These are phyloP conservation scores for Butorides virescens DNA, from an alignment of 2,113 vertebrate genomes.

Conservation along the genomic window DNA sequence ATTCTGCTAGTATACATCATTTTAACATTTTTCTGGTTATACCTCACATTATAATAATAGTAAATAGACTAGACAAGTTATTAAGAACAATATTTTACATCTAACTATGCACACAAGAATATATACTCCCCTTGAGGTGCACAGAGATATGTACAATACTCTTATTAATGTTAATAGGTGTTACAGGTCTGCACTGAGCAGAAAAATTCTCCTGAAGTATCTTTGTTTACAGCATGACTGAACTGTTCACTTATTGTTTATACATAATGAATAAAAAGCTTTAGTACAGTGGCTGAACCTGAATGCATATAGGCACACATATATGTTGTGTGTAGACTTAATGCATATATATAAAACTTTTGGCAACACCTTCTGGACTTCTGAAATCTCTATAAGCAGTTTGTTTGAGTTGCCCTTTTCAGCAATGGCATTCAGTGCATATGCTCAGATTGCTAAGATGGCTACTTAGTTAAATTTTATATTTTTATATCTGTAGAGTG, in stretches of 20 bases:
- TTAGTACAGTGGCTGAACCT: not conserved
- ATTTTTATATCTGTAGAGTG: not conserved
- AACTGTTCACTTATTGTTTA: not conserved
- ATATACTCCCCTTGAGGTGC: conserved; percentile 23
- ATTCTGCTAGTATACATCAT: not conserved
- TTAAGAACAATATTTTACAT: conserved; percentile 59
- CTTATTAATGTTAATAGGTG: conserved; percentile 54
- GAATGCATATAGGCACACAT: not conserved
- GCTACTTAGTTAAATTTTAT: not conserved
- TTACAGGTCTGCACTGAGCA: conserved; percentile 40
- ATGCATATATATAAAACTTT: not conserved
- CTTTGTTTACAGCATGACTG: conserved; percentile 27
- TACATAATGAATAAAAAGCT: not conserved
- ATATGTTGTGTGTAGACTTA: not conserved
- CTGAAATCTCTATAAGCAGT: not conserved
- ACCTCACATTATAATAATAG: conserved; percentile 13
- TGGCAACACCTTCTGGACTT: not conserved
- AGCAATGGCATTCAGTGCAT: not conserved
- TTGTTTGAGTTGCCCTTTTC: not conserved
- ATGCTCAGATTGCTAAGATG: not conserved
- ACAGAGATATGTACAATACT: conserved; percentile 15
- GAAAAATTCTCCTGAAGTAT: conserved; percentile 45
- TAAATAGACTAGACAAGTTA: conserved; percentile 38
- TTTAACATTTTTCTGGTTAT: conserved; percentile 42
- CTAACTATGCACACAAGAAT: conserved; percentile 46